Conservation (phyloP, 1,140 invertebrate genomes). For the Helicoverpa zea region DNA sequence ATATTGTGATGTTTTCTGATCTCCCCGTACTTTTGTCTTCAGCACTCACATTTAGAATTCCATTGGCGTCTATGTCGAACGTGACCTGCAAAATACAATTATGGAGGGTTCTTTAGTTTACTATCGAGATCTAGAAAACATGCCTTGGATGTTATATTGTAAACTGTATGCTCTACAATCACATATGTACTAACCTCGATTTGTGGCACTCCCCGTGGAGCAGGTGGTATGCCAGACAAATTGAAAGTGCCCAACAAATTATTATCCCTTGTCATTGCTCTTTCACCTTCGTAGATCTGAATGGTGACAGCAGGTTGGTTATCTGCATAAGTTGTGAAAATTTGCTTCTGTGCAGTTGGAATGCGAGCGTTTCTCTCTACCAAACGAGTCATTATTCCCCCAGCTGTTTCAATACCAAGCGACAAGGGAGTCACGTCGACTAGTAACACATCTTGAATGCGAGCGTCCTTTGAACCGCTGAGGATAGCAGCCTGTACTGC, state of each 20-base stretch:
- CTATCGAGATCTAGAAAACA: not conserved
- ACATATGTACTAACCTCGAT: constrained; percentile 87
- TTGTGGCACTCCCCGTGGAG: constrained; percentile 87
- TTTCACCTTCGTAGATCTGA: constrained; percentile 92
- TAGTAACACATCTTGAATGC: constrained; percentile 92
- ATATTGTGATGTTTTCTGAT: constrained; percentile 94
- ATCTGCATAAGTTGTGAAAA: constrained; percentile 89
- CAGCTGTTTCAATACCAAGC: constrained; percentile 91
- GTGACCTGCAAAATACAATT: constrained; percentile 87
- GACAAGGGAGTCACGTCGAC: constrained; percentile 92
- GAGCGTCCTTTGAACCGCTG: constrained; percentile 89
- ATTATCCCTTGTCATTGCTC: constrained; percentile 93
- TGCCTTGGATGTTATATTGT: not conserved
- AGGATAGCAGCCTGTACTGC: constrained; percentile 93
- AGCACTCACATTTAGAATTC: constrained; percentile 93
- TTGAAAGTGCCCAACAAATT: constrained; percentile 94
- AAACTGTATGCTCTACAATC: not conserved
- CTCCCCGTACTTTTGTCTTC: constrained; percentile 93
- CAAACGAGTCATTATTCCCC: constrained; percentile 89
- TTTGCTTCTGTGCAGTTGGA: constrained; percentile 90
- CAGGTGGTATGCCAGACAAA: constrained; percentile 90
- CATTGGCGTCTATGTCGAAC: constrained; percentile 94
- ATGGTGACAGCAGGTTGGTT: constrained; percentile 93
- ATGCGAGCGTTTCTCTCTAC: constrained; percentile 91
- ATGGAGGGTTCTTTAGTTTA: not conserved